Conservation (phyloP, 2,797 vertebrate genomes). For the Forpus xanthops region DNA sequence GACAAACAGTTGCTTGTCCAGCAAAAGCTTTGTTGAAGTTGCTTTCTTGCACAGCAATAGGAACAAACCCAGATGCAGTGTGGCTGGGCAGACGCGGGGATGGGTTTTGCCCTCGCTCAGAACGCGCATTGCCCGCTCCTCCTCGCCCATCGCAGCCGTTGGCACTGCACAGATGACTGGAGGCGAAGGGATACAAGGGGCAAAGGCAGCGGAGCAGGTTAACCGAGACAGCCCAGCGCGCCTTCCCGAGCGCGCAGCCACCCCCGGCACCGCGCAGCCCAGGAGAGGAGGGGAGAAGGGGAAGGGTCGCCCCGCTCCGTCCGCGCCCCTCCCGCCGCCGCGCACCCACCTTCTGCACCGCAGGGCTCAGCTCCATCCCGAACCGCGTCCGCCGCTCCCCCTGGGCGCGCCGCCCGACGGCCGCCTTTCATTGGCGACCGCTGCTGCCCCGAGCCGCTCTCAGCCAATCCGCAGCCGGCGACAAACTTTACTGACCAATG, state of each 20-base stretch:
- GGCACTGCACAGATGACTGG: neutral
- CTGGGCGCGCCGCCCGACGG: neutral
- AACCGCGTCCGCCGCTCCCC: neutral
- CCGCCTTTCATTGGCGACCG: conserved; percentile 37
- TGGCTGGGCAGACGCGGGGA: accelerated
- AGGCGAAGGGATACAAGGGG: neutral
- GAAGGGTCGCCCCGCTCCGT: neutral
- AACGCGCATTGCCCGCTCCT: neutral
- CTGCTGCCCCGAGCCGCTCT: neutral
- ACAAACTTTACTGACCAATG: neutral
- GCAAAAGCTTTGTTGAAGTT: accelerated
- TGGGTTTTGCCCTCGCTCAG: neutral
- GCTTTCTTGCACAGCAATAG: accelerated
- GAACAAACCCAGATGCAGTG: accelerated
- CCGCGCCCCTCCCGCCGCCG: too few species aligned
- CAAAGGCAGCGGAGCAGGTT: neutral
- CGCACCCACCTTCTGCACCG: neutral
- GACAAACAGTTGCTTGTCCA: accelerated
- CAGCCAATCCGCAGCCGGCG: neutral
- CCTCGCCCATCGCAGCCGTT: neutral
- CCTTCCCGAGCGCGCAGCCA: neutral
- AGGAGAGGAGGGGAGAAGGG: neutral
- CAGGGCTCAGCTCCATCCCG: neutral
- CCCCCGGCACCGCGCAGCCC: neutral
- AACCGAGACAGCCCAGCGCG: neutral